phyloP scores from a whole-genome alignment of 2,888 invertebrate species.

The Drosophila monieri region DNA sequence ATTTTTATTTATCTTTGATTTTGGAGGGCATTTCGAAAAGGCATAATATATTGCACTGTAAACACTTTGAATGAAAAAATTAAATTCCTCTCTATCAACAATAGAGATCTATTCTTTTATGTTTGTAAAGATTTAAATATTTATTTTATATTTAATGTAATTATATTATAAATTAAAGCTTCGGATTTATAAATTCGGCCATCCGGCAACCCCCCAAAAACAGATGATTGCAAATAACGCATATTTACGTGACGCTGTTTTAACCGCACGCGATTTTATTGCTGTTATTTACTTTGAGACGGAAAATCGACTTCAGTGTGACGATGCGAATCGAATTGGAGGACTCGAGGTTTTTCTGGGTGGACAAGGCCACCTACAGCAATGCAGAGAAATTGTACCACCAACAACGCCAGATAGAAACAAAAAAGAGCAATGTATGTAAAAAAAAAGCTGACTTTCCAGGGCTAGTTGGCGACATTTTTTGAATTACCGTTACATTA shows the following conservation, averaged over 20 bases:
- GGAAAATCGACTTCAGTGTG: not conserved
- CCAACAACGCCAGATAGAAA: conserved; percentile 21
- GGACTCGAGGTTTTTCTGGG: conserved; percentile 46
- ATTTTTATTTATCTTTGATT: no score
- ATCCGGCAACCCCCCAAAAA: not conserved
- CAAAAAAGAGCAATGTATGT: conserved; percentile 4
- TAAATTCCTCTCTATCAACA: no score
- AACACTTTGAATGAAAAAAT: no score
- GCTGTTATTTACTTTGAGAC: conserved; percentile 1
- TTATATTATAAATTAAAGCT: not conserved
- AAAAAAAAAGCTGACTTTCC: not conserved
- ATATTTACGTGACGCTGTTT: conserved; percentile 5
- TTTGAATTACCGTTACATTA: not conserved
- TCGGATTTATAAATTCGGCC: not conserved
- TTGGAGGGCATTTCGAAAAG: no score
- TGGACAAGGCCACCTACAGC: conserved; percentile 42
- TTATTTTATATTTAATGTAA: no score
- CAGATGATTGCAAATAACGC: not conserved
- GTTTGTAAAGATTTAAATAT: no score
- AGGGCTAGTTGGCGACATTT: not conserved
- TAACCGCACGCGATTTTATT: not conserved
- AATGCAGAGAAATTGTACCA: conserved; percentile 51
- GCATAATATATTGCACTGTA: no score
- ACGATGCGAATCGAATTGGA: conserved; percentile 51
- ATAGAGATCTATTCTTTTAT: no score